Evolutionary conservation across 2,888 invertebrate species (phyloP).

Genomic region (Chrysomela aeneicollis): DNA sequence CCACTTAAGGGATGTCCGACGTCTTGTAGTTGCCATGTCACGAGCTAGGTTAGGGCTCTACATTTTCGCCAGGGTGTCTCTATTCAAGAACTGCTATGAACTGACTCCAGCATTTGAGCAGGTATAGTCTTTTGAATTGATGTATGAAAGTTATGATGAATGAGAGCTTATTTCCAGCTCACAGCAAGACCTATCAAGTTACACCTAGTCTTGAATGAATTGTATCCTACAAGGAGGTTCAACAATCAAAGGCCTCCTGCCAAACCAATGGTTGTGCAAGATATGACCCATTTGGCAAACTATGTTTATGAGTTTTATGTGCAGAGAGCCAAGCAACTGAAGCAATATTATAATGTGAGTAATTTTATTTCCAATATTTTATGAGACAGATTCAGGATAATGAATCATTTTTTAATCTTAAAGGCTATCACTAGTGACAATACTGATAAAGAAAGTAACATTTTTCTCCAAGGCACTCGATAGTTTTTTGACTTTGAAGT

Average conservation of each 20-base stretch:
- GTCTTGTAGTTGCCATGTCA: conserved; percentile 97
- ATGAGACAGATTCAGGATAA: no score
- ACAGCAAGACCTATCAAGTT: conserved; percentile 83
- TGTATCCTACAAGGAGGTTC: conserved; percentile 75
- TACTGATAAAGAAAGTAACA: conserved; percentile 36
- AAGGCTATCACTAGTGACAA: conserved; percentile 27
- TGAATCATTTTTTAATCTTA: conserved; percentile 23
- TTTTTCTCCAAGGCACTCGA: conserved; percentile 45
- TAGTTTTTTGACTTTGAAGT: conserved; percentile 45
- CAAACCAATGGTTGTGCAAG: conserved; percentile 71
- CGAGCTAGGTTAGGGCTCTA: conserved; percentile 96
- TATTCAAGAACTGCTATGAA: conserved; percentile 97
- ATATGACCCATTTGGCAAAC: conserved; percentile 95
- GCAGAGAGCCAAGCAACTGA: conserved; percentile 73
- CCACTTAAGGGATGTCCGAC: conserved; percentile 93
- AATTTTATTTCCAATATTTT: no score
- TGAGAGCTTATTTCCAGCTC: conserved; percentile 65
- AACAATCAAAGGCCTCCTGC: conserved; percentile 59
- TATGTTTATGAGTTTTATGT: conserved; percentile 94
- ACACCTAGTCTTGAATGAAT: conserved; percentile 81
- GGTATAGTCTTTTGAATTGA: conserved; percentile 59
- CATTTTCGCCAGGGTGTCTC: conserved; percentile 89
- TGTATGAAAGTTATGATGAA: no score
- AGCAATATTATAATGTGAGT: conserved; percentile 62
- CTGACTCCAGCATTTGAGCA: conserved; percentile 94